These are phyloP conservation scores for Stichodactyla helianthus DNA, from an alignment of 64 coral and sea anemone genomes.

Conservation along the genomic window DNA sequence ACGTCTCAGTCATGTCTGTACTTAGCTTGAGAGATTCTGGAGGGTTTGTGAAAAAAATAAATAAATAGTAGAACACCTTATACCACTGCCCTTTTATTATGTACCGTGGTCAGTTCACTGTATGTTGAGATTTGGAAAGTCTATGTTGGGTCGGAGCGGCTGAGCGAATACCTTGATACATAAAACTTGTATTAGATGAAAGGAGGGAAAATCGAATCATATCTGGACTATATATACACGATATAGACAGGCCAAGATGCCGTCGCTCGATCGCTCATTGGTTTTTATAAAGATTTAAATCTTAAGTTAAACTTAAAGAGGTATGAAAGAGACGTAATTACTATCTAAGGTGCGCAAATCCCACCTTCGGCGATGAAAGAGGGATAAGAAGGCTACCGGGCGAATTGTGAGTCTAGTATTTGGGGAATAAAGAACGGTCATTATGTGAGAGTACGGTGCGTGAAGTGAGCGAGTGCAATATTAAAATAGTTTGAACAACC, in stretches of 20 bases:
- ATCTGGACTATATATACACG: background rate
- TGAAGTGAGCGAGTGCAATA: constrained; percentile 4
- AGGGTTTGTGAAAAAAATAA: background rate
- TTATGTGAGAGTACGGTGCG: background rate
- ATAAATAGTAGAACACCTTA: background rate
- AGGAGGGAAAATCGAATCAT: constrained; percentile 12
- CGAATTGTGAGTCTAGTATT: background rate
- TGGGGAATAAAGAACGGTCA: background rate
- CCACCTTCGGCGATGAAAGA: constrained; percentile 9
- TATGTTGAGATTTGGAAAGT: background rate
- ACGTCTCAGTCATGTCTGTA: background rate
- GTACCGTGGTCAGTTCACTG: background rate
- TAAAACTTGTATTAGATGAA: background rate
- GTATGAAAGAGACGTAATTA: constrained; percentile 28
- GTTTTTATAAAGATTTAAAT: constrained; percentile 30
- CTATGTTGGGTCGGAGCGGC: background rate
- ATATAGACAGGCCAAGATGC: constrained; percentile 2
- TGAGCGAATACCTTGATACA: constrained; percentile 5
- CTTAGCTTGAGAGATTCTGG: constrained; percentile 4
- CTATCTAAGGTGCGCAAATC: constrained; percentile 9
- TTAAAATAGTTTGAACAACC: constrained; percentile 40
- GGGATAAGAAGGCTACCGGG: background rate
- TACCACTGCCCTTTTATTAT: background rate
- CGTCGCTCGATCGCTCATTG: constrained; percentile 8
- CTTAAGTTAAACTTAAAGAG: constrained; percentile 24